phyloP scores from a whole-genome alignment of 2,113 vertebrate genomes.

The Pygoscelis antarcticus region DNA sequence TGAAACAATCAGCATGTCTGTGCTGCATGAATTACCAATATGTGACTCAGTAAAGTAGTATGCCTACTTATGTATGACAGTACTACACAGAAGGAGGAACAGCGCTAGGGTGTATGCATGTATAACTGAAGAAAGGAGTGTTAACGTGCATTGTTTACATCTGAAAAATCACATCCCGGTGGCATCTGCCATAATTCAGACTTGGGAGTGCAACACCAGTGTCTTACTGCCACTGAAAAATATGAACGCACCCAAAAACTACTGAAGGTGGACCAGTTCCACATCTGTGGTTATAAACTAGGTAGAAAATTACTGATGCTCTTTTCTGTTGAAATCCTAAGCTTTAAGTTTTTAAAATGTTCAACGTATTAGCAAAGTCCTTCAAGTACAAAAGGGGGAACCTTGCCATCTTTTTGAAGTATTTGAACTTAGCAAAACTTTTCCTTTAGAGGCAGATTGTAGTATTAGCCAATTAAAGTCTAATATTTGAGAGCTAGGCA shows the following conservation, averaged over 20 bases:
- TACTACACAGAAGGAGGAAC: not conserved
- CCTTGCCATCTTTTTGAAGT: not conserved
- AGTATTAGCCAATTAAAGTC: not conserved
- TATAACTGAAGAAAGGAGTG: not conserved
- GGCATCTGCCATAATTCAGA: not conserved
- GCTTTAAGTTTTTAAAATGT: not conserved
- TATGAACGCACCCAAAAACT: not conserved
- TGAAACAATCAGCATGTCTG: not conserved
- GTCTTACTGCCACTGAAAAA: not conserved
- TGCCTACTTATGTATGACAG: not conserved
- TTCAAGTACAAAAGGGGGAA: not conserved
- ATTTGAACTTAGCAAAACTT: not conserved
- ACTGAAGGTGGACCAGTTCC: not conserved
- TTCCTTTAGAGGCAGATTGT: not conserved
- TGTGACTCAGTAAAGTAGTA: not conserved
- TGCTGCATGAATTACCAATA: not conserved
- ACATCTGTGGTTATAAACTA: not conserved
- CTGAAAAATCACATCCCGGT: not conserved
- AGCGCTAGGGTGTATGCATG: not conserved
- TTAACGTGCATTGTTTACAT: not conserved
- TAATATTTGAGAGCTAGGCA: not conserved
- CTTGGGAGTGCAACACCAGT: not conserved
- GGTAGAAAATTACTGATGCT: not conserved
- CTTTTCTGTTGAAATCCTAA: not conserved
- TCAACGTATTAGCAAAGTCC: not conserved